These are phyloP conservation scores for Alosa alosa DNA, from an alignment of 2,113 vertebrate genomes.

Conservation along the genomic window DNA sequence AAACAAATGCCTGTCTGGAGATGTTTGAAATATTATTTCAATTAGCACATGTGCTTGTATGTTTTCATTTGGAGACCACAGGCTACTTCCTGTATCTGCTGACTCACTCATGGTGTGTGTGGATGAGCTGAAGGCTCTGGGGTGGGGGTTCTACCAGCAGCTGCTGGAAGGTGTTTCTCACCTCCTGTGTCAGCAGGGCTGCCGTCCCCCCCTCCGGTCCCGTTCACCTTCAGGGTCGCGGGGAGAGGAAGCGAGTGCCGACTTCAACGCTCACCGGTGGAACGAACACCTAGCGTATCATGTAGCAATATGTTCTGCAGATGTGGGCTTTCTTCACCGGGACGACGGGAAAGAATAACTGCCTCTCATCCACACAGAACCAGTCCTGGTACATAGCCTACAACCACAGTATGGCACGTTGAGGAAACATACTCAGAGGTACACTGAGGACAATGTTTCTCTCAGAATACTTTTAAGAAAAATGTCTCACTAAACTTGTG, in stretches of 20 bases:
- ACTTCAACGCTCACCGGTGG: background rate
- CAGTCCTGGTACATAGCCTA: background rate
- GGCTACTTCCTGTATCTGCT: background rate
- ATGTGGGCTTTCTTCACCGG: background rate
- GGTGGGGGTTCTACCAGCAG: background rate
- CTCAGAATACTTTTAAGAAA: background rate
- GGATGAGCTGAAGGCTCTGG: background rate
- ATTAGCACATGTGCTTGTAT: background rate
- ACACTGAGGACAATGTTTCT: background rate
- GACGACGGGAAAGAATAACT: background rate
- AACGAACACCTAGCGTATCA: slow-evolving; percentile 13
- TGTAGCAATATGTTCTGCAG: slow-evolving; percentile 17
- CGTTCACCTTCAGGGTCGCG: background rate
- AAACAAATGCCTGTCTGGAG: background rate
- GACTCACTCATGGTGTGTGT: slow-evolving; percentile 5
- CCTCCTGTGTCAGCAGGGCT: background rate
- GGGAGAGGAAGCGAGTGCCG: background rate
- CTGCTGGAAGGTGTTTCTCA: background rate
- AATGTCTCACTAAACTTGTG: background rate
- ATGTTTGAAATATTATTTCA: slow-evolving; percentile 4
- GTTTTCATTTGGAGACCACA: background rate
- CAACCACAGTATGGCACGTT: background rate
- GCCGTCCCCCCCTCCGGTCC: background rate
- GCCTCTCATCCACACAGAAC: background rate
- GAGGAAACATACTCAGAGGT: background rate